A percentile compares a stretch with the other conserved stretches of the same genome.
Conservation (phyloP, 2,888 invertebrate genomes). For the Agrotis segetum region DNA sequence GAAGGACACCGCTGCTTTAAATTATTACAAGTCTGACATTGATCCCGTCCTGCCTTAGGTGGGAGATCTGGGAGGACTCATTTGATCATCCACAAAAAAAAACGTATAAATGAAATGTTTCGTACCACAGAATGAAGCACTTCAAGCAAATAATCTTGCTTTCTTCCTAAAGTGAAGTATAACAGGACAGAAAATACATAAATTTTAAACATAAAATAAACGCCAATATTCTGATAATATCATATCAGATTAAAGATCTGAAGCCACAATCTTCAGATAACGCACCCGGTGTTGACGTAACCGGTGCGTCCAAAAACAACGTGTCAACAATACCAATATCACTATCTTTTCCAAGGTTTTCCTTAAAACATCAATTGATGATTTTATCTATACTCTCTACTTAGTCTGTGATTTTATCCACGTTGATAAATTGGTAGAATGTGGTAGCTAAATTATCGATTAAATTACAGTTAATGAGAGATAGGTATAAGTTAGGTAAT, state of each 20-base stretch:
- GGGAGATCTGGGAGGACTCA: no score
- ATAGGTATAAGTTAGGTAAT: background rate
- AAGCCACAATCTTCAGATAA: slow-evolving; percentile 20
- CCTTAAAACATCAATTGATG: background rate
- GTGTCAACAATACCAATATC: background rate
- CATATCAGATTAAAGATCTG: slow-evolving; percentile 21
- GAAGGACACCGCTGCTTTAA: no score
- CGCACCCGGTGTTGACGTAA: slow-evolving; percentile 16
- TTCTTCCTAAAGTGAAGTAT: no score
- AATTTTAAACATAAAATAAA: background rate
- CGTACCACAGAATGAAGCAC: no score
- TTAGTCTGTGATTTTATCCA: background rate
- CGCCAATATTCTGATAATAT: background rate
- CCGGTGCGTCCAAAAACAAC: background rate
- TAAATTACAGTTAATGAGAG: background rate
- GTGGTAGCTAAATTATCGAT: background rate
- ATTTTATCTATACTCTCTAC: no score
- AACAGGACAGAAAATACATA: no score
- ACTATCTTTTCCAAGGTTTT: slow-evolving; percentile 28
- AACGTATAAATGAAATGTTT: no score
- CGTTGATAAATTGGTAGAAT: background rate
- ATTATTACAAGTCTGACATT: no score
- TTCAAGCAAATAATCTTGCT: no score
- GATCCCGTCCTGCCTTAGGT: no score
- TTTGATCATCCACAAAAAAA: no score